These are phyloP conservation scores for Tympanuchus pallidicinctus DNA, from an alignment of 2,113 vertebrate genomes.

Conservation along the genomic window DNA sequence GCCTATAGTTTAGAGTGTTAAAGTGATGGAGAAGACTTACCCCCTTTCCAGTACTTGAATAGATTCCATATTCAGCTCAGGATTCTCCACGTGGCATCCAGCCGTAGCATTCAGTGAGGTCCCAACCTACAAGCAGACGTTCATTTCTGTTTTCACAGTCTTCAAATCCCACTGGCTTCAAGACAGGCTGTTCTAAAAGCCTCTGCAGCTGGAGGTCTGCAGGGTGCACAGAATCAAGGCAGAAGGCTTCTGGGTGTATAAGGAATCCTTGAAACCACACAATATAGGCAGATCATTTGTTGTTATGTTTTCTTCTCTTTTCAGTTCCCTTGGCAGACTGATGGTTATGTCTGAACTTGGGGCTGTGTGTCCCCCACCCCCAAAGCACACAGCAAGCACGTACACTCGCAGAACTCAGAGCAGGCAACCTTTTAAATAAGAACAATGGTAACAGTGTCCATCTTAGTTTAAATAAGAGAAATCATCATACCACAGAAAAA, in stretches of 20 bases:
- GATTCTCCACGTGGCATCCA: background rate
- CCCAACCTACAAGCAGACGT: background rate
- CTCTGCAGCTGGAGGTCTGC: background rate
- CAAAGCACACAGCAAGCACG: background rate
- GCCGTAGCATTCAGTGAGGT: background rate
- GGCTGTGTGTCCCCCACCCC: background rate
- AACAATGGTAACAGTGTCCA: background rate
- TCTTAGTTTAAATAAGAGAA: background rate
- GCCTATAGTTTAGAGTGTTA: background rate
- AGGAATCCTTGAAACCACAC: background rate
- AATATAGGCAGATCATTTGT: background rate
- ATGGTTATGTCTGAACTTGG: background rate
- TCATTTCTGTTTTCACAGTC: background rate
- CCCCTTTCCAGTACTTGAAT: background rate
- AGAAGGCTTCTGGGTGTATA: background rate
- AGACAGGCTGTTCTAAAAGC: background rate
- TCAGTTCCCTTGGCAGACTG: background rate
- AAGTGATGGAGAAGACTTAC: background rate
- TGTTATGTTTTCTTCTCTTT: slow-evolving; percentile 6
- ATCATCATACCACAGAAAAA: background rate
- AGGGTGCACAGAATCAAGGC: background rate
- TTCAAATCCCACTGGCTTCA: background rate
- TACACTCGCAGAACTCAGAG: background rate
- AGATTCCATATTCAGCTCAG: background rate
- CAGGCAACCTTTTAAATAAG: background rate